Conservation (phyloP, 1,140 invertebrate genomes). For the Dinoponera quadriceps region DNA sequence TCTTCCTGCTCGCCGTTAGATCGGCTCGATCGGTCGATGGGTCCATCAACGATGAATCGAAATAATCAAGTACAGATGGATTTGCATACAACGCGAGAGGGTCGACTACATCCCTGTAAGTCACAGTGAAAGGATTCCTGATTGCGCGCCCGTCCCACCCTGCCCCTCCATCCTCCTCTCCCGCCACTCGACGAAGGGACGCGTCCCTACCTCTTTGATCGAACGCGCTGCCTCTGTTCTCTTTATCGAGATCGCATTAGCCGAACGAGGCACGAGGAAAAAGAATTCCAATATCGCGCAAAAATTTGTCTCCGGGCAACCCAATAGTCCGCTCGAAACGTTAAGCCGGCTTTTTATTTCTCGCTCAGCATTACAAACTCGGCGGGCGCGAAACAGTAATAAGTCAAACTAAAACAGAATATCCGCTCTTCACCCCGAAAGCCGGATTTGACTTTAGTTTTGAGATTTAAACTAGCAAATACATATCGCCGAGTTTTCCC, state of each 20-base stretch:
- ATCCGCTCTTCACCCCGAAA: slow-evolving; percentile 37
- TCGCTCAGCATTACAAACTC: slow-evolving; percentile 35
- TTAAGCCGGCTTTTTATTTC: slow-evolving; percentile 57
- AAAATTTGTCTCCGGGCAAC: slow-evolving; percentile 54
- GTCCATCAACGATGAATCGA: slow-evolving; percentile 65
- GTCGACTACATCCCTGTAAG: slow-evolving; percentile 64
- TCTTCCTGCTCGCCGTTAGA: slow-evolving; percentile 14
- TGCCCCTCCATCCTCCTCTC: neutral
- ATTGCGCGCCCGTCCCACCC: slow-evolving; percentile 71
- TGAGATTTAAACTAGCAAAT: slow-evolving; percentile 47
- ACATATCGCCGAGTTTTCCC: neutral
- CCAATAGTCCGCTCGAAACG: slow-evolving; percentile 47
- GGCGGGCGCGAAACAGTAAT: slow-evolving; percentile 49
- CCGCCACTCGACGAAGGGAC: slow-evolving; percentile 36
- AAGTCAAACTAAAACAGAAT: slow-evolving; percentile 54
- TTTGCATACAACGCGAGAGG: slow-evolving; percentile 77
- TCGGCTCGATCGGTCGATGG: slow-evolving; percentile 51
- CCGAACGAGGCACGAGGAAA: slow-evolving; percentile 44
- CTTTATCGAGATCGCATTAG: slow-evolving; percentile 59
- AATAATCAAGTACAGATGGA: slow-evolving; percentile 73
- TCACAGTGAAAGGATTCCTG: slow-evolving; percentile 77
- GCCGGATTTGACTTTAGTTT: slow-evolving; percentile 48
- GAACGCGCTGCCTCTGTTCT: slow-evolving; percentile 33
- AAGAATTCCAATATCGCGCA: slow-evolving; percentile 61
- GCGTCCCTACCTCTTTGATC: slow-evolving; percentile 64